phyloP scores from a whole-genome alignment of 2,888 invertebrate species.

The Acrobasis consociella region DNA sequence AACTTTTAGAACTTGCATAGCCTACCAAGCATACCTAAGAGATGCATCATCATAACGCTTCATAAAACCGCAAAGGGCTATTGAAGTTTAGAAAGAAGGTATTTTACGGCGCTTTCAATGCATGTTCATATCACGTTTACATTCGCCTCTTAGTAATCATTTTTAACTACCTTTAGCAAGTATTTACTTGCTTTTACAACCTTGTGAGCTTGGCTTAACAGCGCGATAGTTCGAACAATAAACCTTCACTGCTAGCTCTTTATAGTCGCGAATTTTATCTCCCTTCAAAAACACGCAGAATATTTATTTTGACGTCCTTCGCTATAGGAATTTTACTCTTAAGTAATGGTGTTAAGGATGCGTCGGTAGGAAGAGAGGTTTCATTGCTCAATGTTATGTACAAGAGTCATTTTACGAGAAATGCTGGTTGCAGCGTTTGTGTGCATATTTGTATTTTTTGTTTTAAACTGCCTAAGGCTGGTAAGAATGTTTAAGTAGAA shows the following conservation, averaged over 20 bases:
- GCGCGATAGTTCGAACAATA: conserved; percentile 60
- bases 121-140: conserved; percentile 17
- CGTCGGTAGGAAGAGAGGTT: conserved; percentile 22
- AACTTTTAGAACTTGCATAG: too few species aligned
- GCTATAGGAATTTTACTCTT: conserved; percentile 28
- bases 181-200: conserved; percentile 48
- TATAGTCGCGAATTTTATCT: conserved; percentile 68
- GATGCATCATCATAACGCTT: not conserved
- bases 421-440: conserved; percentile 50
- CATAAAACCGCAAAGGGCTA: not conserved
- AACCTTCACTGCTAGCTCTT: conserved; percentile 63
- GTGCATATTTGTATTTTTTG: conserved; percentile 16
- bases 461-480: not conserved
- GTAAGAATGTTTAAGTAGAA: too few species aligned
- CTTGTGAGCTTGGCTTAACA: conserved; percentile 45
- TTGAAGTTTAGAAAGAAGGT: conserved; percentile 7
- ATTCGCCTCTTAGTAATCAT: conserved; percentile 34
- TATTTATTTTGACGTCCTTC: conserved; percentile 42
- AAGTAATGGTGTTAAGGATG: conserved; percentile 25
- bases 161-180: conserved; percentile 44
- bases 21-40: not conserved
- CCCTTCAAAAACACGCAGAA: conserved; percentile 63
- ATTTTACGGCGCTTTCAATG: conserved; percentile 1
- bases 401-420: conserved; percentile 61
- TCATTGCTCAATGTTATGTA: conserved; percentile 59